phyloP scores from a whole-genome alignment of 2,888 invertebrate species.

The Gnatocerus cornutus region DNA sequence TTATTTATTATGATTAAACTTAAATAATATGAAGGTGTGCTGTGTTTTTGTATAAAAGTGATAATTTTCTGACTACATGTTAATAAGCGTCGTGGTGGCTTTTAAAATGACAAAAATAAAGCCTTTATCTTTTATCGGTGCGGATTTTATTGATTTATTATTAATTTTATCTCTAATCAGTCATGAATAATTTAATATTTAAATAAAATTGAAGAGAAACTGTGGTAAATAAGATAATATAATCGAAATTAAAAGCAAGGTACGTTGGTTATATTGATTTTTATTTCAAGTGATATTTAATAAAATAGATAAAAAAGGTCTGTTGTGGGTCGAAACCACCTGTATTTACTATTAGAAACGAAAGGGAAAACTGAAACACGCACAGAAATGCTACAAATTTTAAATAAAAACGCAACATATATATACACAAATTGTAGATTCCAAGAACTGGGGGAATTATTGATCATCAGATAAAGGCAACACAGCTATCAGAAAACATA shows the following conservation, averaged over 20 bases:
- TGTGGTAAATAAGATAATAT: conserved; percentile 60
- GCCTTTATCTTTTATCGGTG: conserved; percentile 60
- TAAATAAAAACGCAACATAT: conserved; percentile 61
- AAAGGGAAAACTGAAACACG: conserved; percentile 48
- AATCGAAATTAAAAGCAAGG: conserved; percentile 58
- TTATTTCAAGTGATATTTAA: conserved; percentile 58
- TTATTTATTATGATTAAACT: background rate
- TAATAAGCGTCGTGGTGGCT: conserved; percentile 37
- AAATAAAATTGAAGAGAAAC: conserved; percentile 60
- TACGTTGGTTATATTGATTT: conserved; percentile 50
- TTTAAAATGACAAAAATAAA: conserved; percentile 51
- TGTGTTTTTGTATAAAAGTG: conserved; percentile 7
- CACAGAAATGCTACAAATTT: conserved; percentile 53
- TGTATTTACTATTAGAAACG: conserved; percentile 59
- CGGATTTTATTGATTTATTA: conserved; percentile 64
- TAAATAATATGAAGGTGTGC: background rate
- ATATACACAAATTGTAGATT: conserved; percentile 60
- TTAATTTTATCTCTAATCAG: conserved; percentile 65
- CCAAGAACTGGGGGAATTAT: conserved; percentile 68
- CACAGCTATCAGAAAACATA: conserved; percentile 69
- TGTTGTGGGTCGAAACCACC: conserved; percentile 55
- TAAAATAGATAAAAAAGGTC: conserved; percentile 56
- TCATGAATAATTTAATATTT: conserved; percentile 63
- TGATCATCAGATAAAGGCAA: conserved; percentile 70
- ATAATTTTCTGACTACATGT: conserved; percentile 5